Evolutionary conservation across 2,113 vertebrate genomes (phyloP).

Genomic region (Numenius arquata): DNA sequence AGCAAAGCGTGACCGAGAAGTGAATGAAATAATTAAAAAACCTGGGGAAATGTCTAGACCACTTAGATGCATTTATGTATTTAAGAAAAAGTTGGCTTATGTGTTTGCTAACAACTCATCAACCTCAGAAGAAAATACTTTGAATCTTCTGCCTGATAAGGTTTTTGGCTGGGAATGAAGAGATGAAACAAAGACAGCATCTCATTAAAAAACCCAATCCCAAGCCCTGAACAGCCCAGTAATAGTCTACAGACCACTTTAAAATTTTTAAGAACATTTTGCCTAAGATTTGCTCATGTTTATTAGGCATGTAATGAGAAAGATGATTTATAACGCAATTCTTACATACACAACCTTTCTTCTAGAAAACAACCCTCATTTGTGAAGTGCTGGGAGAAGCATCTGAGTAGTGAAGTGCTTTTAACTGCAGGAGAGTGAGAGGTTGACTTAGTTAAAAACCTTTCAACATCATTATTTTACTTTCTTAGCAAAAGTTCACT

Average conservation of each 20-base stretch:
- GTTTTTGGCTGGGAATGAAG: background rate
- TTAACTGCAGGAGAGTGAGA: background rate
- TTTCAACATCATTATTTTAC: background rate
- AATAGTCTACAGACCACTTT: background rate
- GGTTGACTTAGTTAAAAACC: background rate
- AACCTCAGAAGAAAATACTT: background rate
- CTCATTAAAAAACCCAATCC: background rate
- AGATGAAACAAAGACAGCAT: background rate
- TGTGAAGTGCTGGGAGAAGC: background rate
- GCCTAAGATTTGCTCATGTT: background rate
- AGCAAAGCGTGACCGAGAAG: background rate
- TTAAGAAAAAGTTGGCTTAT: background rate
- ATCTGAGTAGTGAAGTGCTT: background rate
- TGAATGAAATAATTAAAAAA: background rate
- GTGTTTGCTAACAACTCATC: background rate
- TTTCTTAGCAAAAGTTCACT: background rate
- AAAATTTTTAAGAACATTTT: background rate
- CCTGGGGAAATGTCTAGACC: background rate
- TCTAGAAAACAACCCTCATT: background rate
- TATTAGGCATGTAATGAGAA: background rate
- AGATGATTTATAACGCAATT: background rate
- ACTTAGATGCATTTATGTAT: background rate
- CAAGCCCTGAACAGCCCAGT: background rate
- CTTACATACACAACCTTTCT: background rate
- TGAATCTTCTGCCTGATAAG: background rate